These are phyloP conservation scores for Rhea pennata DNA, from an alignment of 2,113 vertebrate species.

Conservation along the genomic window DNA sequence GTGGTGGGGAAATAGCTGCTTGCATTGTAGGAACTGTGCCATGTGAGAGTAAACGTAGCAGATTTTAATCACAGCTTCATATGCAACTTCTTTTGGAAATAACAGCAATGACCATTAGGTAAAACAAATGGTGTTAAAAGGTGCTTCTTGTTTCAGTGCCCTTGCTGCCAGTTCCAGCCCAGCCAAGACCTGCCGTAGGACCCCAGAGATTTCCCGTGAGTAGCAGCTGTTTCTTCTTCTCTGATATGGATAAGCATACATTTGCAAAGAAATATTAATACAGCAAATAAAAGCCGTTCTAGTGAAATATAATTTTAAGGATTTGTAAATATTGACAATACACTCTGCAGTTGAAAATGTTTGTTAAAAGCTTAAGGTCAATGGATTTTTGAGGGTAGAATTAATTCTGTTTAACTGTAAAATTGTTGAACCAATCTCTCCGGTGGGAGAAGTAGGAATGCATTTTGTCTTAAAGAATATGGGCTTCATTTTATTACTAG, in stretches of 20 bases:
- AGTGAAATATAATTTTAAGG: conserved; percentile 81
- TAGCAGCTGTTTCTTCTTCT: conserved; percentile 84
- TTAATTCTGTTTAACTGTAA: conserved; percentile 81
- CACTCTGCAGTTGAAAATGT: conserved; percentile 83
- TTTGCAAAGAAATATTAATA: conserved; percentile 82
- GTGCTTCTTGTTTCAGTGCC: conserved; percentile 88
- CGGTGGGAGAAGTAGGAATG: conserved; percentile 54
- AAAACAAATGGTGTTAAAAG: conserved; percentile 59
- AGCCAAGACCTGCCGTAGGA: conserved; percentile 92
- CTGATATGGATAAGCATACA: conserved; percentile 76
- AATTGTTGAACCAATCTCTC: conserved; percentile 74
- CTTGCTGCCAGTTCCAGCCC: conserved; percentile 93
- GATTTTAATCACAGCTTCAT: neutral
- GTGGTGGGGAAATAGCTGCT: neutral
- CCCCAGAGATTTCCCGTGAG: conserved; percentile 98
- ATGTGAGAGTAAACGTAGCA: neutral
- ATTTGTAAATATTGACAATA: conserved; percentile 87
- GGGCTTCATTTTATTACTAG: conserved; percentile 57
- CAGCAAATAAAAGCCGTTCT: conserved; percentile 79
- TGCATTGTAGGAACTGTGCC: conserved; percentile 35
- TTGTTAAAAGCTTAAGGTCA: conserved; percentile 87
- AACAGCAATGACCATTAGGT: neutral
- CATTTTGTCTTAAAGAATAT: conserved; percentile 54
- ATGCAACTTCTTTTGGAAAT: neutral
- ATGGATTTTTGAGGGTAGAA: conserved; percentile 79